These are phyloP conservation scores for Cephus sareptanus DNA, from an alignment of 2,888 invertebrate species.

Conservation along the genomic window DNA sequence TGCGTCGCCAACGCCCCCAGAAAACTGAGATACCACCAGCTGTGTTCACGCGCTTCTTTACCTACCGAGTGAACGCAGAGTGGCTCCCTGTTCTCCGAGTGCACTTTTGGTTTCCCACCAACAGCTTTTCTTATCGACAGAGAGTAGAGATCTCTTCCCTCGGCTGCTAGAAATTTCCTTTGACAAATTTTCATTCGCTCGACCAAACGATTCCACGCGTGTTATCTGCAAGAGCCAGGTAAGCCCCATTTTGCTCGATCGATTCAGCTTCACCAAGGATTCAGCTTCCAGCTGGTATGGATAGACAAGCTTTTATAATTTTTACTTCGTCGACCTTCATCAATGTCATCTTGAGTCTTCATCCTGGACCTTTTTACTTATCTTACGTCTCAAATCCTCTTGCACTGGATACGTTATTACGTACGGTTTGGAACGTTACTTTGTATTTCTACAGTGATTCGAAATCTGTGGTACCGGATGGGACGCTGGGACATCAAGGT, in stretches of 20 bases:
- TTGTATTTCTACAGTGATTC: neutral
- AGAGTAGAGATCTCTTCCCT: neutral
- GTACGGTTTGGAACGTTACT: neutral
- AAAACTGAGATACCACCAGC: conserved; percentile 98
- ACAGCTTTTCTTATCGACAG: conserved; percentile 1
- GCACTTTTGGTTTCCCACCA: conserved; percentile 31
- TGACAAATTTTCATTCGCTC: neutral
- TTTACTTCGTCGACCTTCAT: neutral
- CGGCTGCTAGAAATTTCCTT: neutral
- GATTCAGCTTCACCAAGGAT: no score
- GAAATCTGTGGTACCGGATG: neutral
- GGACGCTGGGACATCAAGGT: neutral
- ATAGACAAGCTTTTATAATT: neutral
- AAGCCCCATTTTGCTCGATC: no score
- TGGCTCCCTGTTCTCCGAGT: conserved; percentile 91
- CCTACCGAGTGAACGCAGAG: conserved; percentile 94
- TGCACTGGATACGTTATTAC: neutral
- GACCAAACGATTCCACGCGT: neutral
- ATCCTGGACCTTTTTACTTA: neutral
- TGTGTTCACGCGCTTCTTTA: conserved; percentile 89
- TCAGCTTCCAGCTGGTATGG: neutral
- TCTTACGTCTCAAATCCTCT: neutral
- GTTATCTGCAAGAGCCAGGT: no score
- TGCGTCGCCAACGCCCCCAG: conserved; percentile 59
- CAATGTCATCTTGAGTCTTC: neutral